These are phyloP conservation scores for Tetragonula carbonaria DNA, from an alignment of 2,888 invertebrate genomes.

Conservation along the genomic window DNA sequence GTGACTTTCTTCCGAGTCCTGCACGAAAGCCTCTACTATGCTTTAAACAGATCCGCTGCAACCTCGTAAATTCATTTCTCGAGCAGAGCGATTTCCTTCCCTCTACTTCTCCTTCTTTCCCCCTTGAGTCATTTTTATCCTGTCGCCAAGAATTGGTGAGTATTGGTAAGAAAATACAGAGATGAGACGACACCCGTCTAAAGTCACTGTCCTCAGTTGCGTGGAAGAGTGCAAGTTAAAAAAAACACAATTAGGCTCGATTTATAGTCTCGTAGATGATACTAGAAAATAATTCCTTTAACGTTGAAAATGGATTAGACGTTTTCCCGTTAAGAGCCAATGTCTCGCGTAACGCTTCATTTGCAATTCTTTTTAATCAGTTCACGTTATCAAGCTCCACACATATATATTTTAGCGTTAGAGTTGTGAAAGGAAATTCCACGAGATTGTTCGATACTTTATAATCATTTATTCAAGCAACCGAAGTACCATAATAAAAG, in stretches of 20 bases:
- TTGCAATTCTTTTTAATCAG: no score
- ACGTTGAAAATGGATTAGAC: neutral
- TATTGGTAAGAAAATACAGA: no score
- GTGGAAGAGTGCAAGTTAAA: neutral
- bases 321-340: neutral
- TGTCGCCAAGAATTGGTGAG: neutral
- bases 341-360: no score
- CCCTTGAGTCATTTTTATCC: neutral
- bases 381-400: no score
- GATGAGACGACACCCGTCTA: neutral
- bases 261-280: neutral
- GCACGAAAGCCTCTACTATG: neutral
- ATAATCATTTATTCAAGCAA: no score
- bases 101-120: neutral
- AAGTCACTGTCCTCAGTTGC: neutral
- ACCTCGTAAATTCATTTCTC: constrained; percentile 33
- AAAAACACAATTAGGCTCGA: neutral
- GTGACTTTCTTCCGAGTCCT: constrained; percentile 17
- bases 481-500: no score
- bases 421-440: no score
- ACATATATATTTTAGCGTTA: no score
- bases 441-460: no score
- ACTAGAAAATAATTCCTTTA: neutral
- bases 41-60: constrained; percentile 13
- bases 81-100: neutral